Evolutionary conservation across 2,113 vertebrate genomes (phyloP), one percentile per base, ranked within the genome.

Genomic region (Triplophysa rosa): DNA sequence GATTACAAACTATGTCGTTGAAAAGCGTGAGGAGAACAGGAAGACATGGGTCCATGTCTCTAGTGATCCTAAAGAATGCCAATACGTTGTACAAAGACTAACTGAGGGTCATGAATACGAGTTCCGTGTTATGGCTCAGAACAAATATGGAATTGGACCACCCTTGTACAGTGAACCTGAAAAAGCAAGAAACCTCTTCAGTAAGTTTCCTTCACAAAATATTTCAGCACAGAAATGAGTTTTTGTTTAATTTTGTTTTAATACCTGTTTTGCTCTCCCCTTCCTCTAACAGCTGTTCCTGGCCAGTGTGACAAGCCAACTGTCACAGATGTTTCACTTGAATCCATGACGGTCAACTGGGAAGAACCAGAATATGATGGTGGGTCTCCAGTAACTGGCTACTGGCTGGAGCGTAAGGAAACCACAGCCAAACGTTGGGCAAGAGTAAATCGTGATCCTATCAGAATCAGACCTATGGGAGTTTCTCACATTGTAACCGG

Each of bases 61-160:
- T 81, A 96, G 92, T 24, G 95, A 98, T 77, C 95, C 95, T 29
- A 97, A 96, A 72, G 96, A 99, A 78, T 98, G 96, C n/a, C 89
- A 89, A 5, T 98, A 95, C 68, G 95, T 95, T 66, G 89, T 99
- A 82, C 97, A 94, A 63, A 95, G 96, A 23, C 71, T 99, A 79
- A 93, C 98, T 4, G 98, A 99, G 92, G 97, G 95, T 59, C 97
- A 99, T 73, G 94, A 97, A 80, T 99, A 99, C 45, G 94, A 97
- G 76, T 99, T 99, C 93, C 93, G 96, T 68, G 93, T 99, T 87
- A 97, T 95, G 95, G 98, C 98, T 73, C 97, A 99, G 86, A 99
- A 99, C 86, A 99, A 98, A 90, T 99, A 94, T 0, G 98, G 98
- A 74, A 87, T 95, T 40, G 96, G 98, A 59, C 95, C 96, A 1